These are phyloP conservation scores for Dromococcyx pavoninus DNA, from an alignment of 2,797 vertebrate species.

Conservation along the genomic window DNA sequence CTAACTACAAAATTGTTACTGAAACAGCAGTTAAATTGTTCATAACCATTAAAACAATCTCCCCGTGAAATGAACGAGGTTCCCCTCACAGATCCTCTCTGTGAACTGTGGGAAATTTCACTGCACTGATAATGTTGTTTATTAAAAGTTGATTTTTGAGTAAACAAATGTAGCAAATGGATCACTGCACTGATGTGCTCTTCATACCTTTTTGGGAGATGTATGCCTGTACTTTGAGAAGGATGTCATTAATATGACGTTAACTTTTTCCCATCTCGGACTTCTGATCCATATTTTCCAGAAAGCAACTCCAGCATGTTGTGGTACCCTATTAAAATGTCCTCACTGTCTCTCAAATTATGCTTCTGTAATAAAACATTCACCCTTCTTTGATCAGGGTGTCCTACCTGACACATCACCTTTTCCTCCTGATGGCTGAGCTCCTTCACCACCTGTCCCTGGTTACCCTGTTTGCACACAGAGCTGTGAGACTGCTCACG, in stretches of 20 bases:
- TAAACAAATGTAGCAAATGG: background rate
- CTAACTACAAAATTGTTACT: background rate
- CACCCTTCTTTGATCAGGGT: background rate
- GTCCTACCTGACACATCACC: background rate
- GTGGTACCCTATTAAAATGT: background rate
- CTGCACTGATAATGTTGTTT: background rate
- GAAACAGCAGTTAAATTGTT: background rate
- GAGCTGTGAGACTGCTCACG: background rate
- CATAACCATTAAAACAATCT: background rate
- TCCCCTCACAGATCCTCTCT: background rate
- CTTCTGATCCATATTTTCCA: background rate
- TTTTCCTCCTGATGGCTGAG: background rate
- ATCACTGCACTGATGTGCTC: accelerated
- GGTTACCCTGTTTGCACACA: background rate
- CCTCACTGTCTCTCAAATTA: background rate
- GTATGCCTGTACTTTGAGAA: background rate
- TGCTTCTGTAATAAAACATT: background rate
- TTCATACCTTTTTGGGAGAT: background rate
- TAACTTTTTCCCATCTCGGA: background rate
- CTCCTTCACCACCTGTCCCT: background rate
- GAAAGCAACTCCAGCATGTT: background rate
- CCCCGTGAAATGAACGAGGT: background rate
- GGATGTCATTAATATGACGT: too few relatives aligned
- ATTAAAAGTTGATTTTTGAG: background rate
- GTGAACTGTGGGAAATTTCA: background rate